phyloP scores from a whole-genome alignment of 2,797 vertebrate species.

The Phoebastria nigripes region DNA sequence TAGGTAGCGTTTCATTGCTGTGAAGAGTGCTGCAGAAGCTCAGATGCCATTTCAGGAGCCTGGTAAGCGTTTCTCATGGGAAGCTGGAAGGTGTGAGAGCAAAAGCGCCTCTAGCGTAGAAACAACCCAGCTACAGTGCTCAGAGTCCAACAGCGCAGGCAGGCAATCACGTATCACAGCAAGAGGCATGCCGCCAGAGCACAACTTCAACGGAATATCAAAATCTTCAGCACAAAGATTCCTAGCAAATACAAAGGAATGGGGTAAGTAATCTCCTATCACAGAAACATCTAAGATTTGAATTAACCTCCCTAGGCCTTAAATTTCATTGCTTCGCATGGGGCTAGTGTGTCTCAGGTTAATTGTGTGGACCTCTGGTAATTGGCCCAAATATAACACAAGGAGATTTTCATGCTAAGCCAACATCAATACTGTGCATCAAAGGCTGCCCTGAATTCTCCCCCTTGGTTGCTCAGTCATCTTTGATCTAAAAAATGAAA shows the following conservation, averaged over 20 bases:
- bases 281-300: conserved; percentile 38
- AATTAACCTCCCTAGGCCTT: conserved; percentile 38
- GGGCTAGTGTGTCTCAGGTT: conserved; percentile 33
- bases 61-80: background rate
- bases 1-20: background rate
- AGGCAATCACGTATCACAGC: background rate
- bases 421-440: conserved; percentile 60
- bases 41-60: background rate
- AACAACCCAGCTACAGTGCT: background rate
- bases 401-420: conserved; percentile 57
- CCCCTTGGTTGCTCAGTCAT: conserved; percentile 26
- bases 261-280: background rate
- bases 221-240: background rate
- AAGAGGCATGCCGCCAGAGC: background rate
- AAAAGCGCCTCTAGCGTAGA: background rate
- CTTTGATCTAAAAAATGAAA: conserved; percentile 65
- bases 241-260: background rate
- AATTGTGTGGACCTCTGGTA: conserved; percentile 50
- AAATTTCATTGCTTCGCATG: conserved; percentile 18
- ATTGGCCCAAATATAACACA: conserved; percentile 50
- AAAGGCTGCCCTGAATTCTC: conserved; percentile 59
- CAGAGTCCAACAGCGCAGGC: background rate
- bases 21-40: background rate
- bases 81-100: background rate
- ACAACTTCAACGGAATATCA: background rate